Base-by-base conservation (phyloP, 2,797 vertebrate genomes). In the Sebastes trivittatus region DNA sequence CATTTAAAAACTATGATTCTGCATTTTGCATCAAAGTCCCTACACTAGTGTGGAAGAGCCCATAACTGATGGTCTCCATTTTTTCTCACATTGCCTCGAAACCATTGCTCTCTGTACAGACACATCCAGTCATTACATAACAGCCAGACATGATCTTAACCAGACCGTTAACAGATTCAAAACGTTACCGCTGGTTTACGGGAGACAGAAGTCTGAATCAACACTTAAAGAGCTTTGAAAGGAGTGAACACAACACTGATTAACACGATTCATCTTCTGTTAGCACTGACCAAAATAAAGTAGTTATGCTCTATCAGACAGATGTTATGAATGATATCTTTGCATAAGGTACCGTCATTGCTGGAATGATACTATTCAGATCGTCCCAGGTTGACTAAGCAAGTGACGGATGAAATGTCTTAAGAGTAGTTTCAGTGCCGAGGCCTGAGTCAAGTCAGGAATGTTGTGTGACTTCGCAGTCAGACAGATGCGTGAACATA, bases 351-450 rank as follows among this genome's bases (percentile, higher is more conserved):
- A 20, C 52, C 14, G 72, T 89, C 82, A 88, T 86, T 80, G 74
- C 81, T 77, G 61, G 49, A 88, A 63, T 81, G 71, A 85, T 85
- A 89, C 83, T 83, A 65, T 63, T 76, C 87, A 75, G 30, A 77
- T 83, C 60, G 8, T 70, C 77, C 79, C 72, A 72, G 22, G 1
- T 42, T 78, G 69, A 84, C 76, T 72, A n/a, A 55, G 68, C 54
- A 23, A 77, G 11, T 72, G 84, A 75, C 77, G 70, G 62, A 73
- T 34, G 14, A 86, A 49, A 65, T 36, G 58, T 72, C 10, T 36
- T 56, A 22, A 8, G 75, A 80, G 82, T 90, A 85, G 85, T 93
- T 90, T 93, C 89, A 29, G 11, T 83, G 66, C 27, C 59, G 27
- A 30, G n/a, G 11, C 20, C 23, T 85, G 78, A 92, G 84, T 90